Conservation (phyloP, 2,888 invertebrate genomes). For the Zygothrica quintamaculata region DNA sequence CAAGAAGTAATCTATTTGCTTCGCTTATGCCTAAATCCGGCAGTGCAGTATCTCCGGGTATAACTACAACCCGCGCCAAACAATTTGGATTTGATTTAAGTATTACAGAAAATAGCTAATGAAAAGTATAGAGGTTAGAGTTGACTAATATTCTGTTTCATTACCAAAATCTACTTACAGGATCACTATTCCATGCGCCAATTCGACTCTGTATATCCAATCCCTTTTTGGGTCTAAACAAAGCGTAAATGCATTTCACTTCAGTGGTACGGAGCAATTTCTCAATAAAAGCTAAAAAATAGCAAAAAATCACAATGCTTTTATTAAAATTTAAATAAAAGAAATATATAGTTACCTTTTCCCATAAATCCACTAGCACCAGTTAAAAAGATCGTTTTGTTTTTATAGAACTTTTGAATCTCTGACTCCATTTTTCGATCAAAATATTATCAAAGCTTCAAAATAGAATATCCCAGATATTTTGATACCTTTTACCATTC, state of each 20-base stretch:
- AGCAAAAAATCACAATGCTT: not conserved
- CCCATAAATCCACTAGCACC: slow-evolving; percentile 44
- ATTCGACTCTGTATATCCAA: slow-evolving; percentile 88
- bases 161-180: slow-evolving; percentile 84
- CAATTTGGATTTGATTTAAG: slow-evolving; percentile 68
- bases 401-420: slow-evolving; percentile 31
- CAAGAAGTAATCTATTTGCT: slow-evolving; percentile 76
- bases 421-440: slow-evolving; percentile 30
- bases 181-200: slow-evolving; percentile 88
- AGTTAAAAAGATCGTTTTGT: slow-evolving; percentile 36
- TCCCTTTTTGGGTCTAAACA: slow-evolving; percentile 87
- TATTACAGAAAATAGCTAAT: slow-evolving; percentile 64
- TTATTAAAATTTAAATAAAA: too few species aligned
- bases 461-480: not conserved
- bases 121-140: not conserved
- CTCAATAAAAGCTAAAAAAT: slow-evolving; percentile 82
- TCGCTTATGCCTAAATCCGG: slow-evolving; percentile 82
- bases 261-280: slow-evolving; percentile 86
- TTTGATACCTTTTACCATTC: not conserved
- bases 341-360: slow-evolving; percentile 32
- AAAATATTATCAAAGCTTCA: not conserved
- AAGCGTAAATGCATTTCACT: slow-evolving; percentile 85
- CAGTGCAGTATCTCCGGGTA: slow-evolving; percentile 83
- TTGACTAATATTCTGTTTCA: not conserved
- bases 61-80: slow-evolving; percentile 75